Percentiles rank a stretch among this genome's conserved stretches.
These are phyloP conservation scores for Osmerus eperlanus DNA, from an alignment of 2,113 vertebrate genomes.

Conservation along the genomic window DNA sequence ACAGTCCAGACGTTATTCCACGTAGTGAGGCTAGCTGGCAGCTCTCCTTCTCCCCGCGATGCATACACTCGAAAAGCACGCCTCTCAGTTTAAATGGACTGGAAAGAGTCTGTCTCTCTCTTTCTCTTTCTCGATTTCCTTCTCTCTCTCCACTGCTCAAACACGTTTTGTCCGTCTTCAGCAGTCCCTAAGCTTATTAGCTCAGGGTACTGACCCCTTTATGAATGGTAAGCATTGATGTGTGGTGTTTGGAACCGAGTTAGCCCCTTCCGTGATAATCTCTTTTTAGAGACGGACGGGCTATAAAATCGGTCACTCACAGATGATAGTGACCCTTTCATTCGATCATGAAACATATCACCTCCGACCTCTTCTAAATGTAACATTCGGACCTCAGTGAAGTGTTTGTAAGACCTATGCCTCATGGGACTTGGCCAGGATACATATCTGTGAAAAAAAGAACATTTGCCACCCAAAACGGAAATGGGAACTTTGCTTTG, in stretches of 20 bases:
- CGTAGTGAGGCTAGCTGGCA: neutral
- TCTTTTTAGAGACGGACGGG: neutral
- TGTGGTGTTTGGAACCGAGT: neutral
- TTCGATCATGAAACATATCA: neutral
- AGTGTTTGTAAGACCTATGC: too few relatives aligned
- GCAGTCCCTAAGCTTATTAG: neutral
- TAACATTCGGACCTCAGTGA: too few relatives aligned
- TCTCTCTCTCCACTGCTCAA: neutral
- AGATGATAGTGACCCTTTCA: neutral
- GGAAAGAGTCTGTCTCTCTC: slow-evolving; percentile 43
- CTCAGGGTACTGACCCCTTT: neutral
- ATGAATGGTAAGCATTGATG: neutral
- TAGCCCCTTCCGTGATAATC: neutral
- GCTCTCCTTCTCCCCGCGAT: neutral
- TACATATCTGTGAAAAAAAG: too few relatives aligned
- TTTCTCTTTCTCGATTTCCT: neutral
- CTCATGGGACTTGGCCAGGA: too few relatives aligned
- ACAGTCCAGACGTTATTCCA: neutral
- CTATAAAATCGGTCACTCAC: neutral
- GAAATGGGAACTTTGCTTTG: neutral
- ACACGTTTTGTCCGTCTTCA: neutral
- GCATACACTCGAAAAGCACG: too few relatives aligned
- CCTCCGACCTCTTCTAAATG: neutral
- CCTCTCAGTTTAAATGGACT: neutral
- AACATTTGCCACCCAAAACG: too few relatives aligned